Conservation (phyloP, 2,797 vertebrate genomes). For the Halcyon smyrnensis region DNA sequence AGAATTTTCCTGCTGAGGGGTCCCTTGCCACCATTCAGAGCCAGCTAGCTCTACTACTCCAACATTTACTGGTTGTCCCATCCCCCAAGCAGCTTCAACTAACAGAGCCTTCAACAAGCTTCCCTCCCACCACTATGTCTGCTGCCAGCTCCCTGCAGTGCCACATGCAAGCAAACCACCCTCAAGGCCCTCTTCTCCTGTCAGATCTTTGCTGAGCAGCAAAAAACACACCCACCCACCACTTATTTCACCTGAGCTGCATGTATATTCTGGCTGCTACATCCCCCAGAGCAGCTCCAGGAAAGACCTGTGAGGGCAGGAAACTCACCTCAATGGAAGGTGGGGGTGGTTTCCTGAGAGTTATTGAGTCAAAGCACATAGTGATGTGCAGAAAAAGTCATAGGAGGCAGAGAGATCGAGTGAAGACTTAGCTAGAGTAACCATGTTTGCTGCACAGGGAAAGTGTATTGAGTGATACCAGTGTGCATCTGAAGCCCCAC, state of each 20-base stretch:
- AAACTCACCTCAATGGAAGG: not conserved
- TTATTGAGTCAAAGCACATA: not conserved
- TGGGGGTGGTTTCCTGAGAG: not conserved
- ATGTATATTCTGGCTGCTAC: not conserved
- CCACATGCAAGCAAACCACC: slow-evolving; percentile 11
- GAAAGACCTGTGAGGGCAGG: not conserved
- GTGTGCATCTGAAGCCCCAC: not conserved
- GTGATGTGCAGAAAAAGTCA: not conserved
- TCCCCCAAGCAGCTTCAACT: not conserved
- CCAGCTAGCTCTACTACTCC: not conserved
- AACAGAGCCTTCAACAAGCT: not conserved
- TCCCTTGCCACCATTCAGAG: not conserved
- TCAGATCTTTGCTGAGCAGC: slow-evolving; percentile 10
- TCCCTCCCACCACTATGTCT: not conserved
- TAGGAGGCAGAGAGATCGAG: not conserved
- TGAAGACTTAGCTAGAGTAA: not conserved
- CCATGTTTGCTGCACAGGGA: not conserved
- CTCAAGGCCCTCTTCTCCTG: slow-evolving; percentile 2
- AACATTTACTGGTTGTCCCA: not conserved
- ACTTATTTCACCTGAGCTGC: not conserved
- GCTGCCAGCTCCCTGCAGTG: slow-evolving; percentile 9
- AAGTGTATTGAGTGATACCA: not conserved
- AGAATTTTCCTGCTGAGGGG: not conserved
- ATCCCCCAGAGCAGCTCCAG: not conserved
- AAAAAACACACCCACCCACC: not conserved